Percentiles rank a stretch among this genome's conserved stretches.
Evolutionary conservation across 1,140 invertebrate genomes (phyloP).

Genomic region (Plectus sambesii): DNA sequence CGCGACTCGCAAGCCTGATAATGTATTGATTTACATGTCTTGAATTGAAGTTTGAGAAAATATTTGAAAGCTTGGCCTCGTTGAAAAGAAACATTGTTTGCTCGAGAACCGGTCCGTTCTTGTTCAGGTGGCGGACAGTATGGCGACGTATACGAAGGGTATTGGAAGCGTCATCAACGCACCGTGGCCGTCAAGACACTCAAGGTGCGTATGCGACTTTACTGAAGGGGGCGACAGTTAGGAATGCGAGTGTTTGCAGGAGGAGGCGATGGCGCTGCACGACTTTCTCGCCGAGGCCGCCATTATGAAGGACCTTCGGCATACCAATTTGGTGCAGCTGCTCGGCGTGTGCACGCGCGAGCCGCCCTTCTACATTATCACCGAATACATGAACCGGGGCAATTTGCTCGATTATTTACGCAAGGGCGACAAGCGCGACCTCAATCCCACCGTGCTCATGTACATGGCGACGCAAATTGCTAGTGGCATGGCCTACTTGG

Average conservation of each 20-base stretch:
- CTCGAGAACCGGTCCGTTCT: slow-evolving; percentile 1
- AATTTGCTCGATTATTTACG: slow-evolving; percentile 91
- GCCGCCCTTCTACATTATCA: slow-evolving; percentile 97
- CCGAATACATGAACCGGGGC: slow-evolving; percentile 96
- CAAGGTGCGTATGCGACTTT: slow-evolving; percentile 54
- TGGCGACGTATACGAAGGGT: slow-evolving; percentile 96
- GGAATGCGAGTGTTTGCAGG: slow-evolving; percentile 55
- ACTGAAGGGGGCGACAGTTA: slow-evolving; percentile 1
- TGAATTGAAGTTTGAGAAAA: too few species aligned
- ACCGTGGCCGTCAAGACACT: slow-evolving; percentile 96
- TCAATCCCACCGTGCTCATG: slow-evolving; percentile 87
- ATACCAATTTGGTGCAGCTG: slow-evolving; percentile 93
- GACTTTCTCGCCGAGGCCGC: slow-evolving; percentile 97
- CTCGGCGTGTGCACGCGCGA: slow-evolving; percentile 89
- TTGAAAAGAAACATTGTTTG: too few species aligned
- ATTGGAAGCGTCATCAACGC: slow-evolving; percentile 89
- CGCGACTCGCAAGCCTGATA: too few species aligned
- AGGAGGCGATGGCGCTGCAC: slow-evolving; percentile 97
- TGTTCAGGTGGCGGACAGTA: slow-evolving; percentile 75
- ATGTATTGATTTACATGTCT: too few species aligned
- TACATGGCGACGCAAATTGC: slow-evolving; percentile 99
- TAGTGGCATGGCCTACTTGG: slow-evolving; percentile 94
- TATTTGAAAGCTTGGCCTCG: too few species aligned
- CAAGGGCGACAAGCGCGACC: slow-evolving; percentile 71
- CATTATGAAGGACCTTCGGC: slow-evolving; percentile 99